Evolutionary conservation across 1,140 invertebrate species (phyloP).

Genomic region (Paralvinella palmiformis): DNA sequence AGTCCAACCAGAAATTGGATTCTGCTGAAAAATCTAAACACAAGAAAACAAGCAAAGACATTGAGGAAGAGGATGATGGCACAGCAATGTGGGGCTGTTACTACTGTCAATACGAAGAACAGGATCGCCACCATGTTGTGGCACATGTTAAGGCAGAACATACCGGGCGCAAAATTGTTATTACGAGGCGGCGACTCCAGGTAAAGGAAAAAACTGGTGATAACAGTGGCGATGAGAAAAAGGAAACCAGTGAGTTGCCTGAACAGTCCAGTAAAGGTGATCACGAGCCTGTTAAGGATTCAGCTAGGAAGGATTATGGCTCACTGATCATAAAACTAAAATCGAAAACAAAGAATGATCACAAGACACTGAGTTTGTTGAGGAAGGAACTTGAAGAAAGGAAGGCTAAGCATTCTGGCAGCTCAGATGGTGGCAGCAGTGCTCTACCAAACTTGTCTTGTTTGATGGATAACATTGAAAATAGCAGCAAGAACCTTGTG

Average conservation of each 20-base stretch:
- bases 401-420: no score
- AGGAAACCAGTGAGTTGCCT: not conserved
- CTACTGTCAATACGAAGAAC: conserved; percentile 8
- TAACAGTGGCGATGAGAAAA: not conserved
- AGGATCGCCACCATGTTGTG: conserved; percentile 11
- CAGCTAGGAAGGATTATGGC: no score
- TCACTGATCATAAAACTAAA: no score
- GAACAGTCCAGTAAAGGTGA: no score
- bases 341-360: no score
- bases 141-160: conserved; percentile 13
- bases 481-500: no score
- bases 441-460: no score
- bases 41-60: not conserved
- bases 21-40: not conserved
- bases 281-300: no score
- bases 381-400: no score
- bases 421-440: no score
- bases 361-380: not conserved
- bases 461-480: no score
- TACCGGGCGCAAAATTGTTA: conserved; percentile 8
- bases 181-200: conserved; percentile 12
- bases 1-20: not conserved
- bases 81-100: conserved; percentile 18
- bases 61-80: not conserved
- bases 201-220: not conserved